Base-by-base conservation (phyloP, 2,113 vertebrate species). In the Recurvirostra avosetta region DNA sequence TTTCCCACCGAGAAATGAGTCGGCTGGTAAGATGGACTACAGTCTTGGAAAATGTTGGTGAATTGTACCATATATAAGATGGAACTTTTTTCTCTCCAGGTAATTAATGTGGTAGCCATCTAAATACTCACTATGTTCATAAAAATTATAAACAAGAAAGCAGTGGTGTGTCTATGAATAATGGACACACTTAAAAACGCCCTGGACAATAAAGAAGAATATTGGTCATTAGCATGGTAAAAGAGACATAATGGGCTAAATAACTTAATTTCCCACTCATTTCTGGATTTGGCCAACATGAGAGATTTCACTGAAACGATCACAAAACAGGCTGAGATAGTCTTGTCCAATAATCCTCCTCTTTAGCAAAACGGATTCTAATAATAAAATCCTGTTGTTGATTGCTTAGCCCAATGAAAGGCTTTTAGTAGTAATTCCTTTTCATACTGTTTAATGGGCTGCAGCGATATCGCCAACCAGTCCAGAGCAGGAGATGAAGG, bases 261-360 rank as follows among this genome's bases (percentile, higher is more conserved):
- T 91, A 90, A 94, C 59, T 73, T 90, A 90, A 94, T 95, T 87
- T 96, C 94, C 74, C 63, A 13, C 78, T 50, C 41, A 59, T 74
- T 82, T 93, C 91, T 23, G 36, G 55, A 76, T 85, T 91, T 96
- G 89, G 71, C 81, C 66, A 43, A 74, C 59, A 27, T 13, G 47
- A 82, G 92, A 74, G 81, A 38, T 91, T 91, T 94, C 10, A 1
- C 63, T 70, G 67, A 76, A 94, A 29, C 4, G 2, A 82, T 93
- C 74, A 87, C 87, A 94, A 91, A 95, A 59, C 74, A 91, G 92
- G 11, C 61, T 34, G 80, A 76, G 89, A 76, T 78, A 82, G 74
- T 92, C 89, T 91, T 92, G 95, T 92, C 80, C 71, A 66, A 62
- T 95, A 95, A 95, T 59, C 67, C 45, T 86, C 29, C 62, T 90